Evolutionary conservation across 2,888 invertebrate genomes (phyloP).

Genomic region (Aporophyla nigra): DNA sequence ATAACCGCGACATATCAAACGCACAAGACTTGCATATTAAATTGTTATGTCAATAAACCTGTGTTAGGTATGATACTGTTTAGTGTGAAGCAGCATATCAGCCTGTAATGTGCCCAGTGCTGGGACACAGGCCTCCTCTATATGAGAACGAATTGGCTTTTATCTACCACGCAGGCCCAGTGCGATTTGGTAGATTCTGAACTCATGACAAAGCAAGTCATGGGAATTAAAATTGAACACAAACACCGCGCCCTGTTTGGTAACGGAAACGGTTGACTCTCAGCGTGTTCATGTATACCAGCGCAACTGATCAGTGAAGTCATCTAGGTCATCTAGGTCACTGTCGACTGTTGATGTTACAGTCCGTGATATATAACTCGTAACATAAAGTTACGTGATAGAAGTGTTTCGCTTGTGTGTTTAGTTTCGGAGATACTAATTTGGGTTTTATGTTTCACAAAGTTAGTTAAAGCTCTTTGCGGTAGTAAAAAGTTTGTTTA

Average conservation of each 20-base stretch:
- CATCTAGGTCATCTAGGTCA: constrained; percentile 5
- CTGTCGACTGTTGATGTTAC: background rate
- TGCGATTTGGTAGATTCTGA: too few relatives aligned
- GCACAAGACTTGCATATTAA: background rate
- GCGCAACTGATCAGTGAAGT: constrained; percentile 1
- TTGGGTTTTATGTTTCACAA: constrained; percentile 14
- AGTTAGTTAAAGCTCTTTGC: constrained; percentile 3
- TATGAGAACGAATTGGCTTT: too few relatives aligned
- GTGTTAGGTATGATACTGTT: background rate
- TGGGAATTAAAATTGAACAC: constrained; percentile 39
- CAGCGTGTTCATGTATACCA: background rate
- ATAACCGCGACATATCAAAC: background rate
- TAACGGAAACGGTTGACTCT: constrained; percentile 3
- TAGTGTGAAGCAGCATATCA: background rate
- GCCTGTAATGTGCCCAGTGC: too few relatives aligned
- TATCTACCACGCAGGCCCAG: too few relatives aligned
- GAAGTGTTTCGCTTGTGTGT: constrained; percentile 40
- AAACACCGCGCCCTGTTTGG: constrained; percentile 28
- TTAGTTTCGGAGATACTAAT: constrained; percentile 18
- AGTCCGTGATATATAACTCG: constrained; percentile 5
- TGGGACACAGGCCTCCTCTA: too few relatives aligned
- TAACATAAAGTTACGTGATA: constrained; percentile 40
- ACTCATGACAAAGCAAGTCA: constrained; percentile 18
- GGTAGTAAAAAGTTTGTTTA: constrained; percentile 12
- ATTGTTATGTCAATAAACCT: background rate